Evolutionary conservation across 2,797 vertebrate species (phyloP).

Genomic region (Geotrypetes seraphini): DNA sequence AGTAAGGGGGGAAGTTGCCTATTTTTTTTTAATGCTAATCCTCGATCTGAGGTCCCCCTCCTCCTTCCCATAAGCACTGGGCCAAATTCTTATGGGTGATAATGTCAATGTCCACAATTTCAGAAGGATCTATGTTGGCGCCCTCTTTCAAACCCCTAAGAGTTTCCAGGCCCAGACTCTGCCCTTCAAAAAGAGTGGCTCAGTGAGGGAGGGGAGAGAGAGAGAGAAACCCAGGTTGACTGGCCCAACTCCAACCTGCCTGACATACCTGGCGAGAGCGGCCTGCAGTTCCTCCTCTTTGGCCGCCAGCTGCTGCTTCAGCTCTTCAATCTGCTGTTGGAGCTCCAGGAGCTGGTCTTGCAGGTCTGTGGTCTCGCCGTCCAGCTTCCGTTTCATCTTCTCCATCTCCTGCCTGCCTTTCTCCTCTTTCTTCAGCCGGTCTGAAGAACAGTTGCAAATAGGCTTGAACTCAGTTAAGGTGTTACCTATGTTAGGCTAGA

Average conservation of each 20-base stretch:
- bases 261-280: slow-evolving; percentile 60
- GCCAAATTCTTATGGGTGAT: no score
- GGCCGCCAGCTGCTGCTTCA: slow-evolving; percentile 64
- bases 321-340: slow-evolving; percentile 60
- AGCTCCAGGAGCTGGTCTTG: slow-evolving; percentile 80
- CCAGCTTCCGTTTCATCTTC: slow-evolving; percentile 76
- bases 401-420: slow-evolving; percentile 81
- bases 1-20: no score
- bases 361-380: slow-evolving; percentile 70
- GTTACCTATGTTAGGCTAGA: no score
- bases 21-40: no score
- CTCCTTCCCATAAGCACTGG: no score
- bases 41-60: no score
- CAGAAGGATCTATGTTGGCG: no score
- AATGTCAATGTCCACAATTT: no score
- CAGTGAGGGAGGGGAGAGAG: neutral
- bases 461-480: rapidly evolving
- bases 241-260: rapidly evolving
- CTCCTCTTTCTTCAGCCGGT: slow-evolving; percentile 86
- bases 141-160: no score
- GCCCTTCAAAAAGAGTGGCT: neutral
- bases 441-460: slow-evolving; percentile 30
- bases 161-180: no score
- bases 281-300: slow-evolving; percentile 83
- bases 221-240: neutral